A percentile compares a stretch with the other conserved stretches of the same genome.
phyloP scores from a whole-genome alignment of 2,113 vertebrate species.

The Pelodiscus sinensis region DNA sequence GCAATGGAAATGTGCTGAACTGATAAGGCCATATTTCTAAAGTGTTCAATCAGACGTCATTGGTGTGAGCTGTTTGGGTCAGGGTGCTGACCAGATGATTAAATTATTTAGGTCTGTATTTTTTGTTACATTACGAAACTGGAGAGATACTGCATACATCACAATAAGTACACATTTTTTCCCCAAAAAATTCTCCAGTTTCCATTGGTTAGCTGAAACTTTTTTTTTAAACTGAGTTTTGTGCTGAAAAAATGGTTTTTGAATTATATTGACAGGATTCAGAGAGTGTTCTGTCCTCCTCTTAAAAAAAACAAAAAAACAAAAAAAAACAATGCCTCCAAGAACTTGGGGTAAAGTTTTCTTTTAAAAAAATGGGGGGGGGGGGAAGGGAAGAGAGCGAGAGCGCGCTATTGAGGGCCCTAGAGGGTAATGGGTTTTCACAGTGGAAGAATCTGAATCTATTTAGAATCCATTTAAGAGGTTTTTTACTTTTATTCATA shows the following conservation, averaged over 20 bases:
- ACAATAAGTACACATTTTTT: not conserved
- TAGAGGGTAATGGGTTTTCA: not conserved
- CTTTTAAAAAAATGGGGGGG: not conserved
- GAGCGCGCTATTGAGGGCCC: not conserved
- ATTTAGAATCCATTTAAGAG: not conserved
- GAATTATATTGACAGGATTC: not conserved
- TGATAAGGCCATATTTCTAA: not conserved
- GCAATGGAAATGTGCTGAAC: not conserved
- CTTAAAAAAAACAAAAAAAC: too few relatives aligned
- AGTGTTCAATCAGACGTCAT: not conserved
- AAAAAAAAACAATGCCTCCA: too few relatives aligned
- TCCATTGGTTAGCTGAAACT: not conserved
- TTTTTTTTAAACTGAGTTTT: not conserved
- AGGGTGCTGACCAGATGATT: not conserved
- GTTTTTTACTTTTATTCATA: not conserved
- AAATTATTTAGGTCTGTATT: not conserved
- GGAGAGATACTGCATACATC: not conserved
- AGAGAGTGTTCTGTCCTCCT: not conserved
- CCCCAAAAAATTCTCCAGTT: not conserved
- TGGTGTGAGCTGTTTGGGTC: not conserved
- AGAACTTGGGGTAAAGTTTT: not conserved
- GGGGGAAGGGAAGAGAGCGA: not conserved
- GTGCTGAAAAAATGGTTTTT: not conserved
- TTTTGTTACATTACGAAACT: not conserved
- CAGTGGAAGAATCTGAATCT: not conserved